phyloP scores from a whole-genome alignment of 2,797 vertebrate genomes.

The Peromyscus melanophrys region DNA sequence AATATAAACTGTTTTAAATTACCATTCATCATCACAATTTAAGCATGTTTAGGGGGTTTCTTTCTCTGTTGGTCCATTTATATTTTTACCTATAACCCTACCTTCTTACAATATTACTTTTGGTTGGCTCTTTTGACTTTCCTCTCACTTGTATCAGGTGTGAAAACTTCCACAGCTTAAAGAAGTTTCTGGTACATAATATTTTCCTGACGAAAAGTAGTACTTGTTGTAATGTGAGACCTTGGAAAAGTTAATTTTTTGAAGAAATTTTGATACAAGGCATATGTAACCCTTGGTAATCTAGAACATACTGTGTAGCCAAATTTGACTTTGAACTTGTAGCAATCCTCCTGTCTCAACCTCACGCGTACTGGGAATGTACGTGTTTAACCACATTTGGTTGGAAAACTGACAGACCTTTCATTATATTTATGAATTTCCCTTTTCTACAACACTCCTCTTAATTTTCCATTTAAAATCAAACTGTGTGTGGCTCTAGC shows the following conservation, averaged over 20 bases:
- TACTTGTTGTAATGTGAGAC: conserved; percentile 24
- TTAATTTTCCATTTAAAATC: conserved; percentile 16
- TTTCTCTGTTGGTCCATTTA: neutral
- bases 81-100: neutral
- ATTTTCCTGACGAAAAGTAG: conserved; percentile 10
- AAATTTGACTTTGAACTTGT: neutral
- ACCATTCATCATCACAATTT: neutral
- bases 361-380: neutral
- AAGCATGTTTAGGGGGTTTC: neutral
- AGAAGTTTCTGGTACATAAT: neutral
- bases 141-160: neutral
- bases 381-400: neutral
- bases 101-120: neutral
- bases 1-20: neutral
- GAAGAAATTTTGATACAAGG: neutral
- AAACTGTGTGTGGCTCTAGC: neutral
- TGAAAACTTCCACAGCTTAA: neutral
- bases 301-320: neutral
- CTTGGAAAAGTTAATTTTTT: neutral
- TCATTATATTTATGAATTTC: neutral
- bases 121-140: neutral
- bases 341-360: neutral
- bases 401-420: neutral
- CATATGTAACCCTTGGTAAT: neutral
- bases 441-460: neutral